Conservation (phyloP, 2,888 invertebrate species). For the Diaprepes abbreviatus region DNA sequence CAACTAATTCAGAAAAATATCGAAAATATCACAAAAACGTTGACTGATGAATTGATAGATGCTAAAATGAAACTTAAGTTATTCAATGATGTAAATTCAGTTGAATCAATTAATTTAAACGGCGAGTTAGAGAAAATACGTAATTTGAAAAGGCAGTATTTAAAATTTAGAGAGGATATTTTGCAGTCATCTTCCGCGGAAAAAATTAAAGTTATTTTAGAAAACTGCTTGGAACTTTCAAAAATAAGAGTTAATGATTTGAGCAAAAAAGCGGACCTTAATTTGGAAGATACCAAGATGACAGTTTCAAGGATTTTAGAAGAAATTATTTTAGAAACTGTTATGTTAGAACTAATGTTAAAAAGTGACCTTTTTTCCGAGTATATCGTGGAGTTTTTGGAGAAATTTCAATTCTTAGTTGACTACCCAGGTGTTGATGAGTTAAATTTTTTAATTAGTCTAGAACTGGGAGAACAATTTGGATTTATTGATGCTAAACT, state of each 20-base stretch:
- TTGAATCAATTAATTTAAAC: background rate
- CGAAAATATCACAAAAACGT: background rate
- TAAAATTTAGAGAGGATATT: background rate
- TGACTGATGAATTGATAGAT: background rate
- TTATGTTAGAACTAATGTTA: slow-evolving; percentile 9
- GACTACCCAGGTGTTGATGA: slow-evolving; percentile 39
- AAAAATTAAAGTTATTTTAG: background rate
- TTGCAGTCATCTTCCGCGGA: background rate
- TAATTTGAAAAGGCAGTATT: background rate
- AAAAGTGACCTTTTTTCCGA: background rate
- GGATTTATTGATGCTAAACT: slow-evolving; percentile 37
- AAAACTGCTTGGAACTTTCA: background rate
- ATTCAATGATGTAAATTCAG: background rate
- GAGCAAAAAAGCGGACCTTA: background rate
- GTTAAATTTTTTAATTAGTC: slow-evolving; percentile 16
- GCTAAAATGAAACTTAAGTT: background rate
- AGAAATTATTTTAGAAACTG: slow-evolving; percentile 2
- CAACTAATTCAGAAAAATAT: background rate
- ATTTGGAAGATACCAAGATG: background rate
- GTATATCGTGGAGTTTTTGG: slow-evolving; percentile 32
- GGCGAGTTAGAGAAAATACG: background rate
- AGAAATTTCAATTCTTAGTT: slow-evolving; percentile 31
- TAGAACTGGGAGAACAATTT: slow-evolving; percentile 31
- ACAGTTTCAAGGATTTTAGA: slow-evolving; percentile 7
- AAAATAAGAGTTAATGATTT: background rate